Evolutionary conservation across 64 coral and sea anemone species (phyloP).

Genomic region (Montipora capricornis): DNA sequence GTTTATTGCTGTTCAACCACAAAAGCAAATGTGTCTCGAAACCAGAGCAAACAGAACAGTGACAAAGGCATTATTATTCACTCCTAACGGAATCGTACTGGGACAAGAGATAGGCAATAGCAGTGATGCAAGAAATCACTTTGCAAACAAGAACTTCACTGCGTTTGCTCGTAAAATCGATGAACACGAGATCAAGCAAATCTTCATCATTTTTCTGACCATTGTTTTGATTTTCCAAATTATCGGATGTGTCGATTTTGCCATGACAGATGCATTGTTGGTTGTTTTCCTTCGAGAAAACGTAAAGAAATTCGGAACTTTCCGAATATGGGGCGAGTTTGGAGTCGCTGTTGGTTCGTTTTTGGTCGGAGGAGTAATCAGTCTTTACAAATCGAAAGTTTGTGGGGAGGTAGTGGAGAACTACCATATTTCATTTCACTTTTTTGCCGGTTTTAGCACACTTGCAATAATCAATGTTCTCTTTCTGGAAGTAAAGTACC

Average conservation of each 20-base stretch:
- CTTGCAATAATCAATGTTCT: constrained; percentile 28
- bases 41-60: constrained; percentile 34
- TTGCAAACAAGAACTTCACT: background rate
- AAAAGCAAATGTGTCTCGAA: constrained; percentile 56
- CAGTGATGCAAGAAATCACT: background rate
- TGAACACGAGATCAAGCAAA: background rate
- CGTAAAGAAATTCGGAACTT: constrained; percentile 42
- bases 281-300: constrained; percentile 48
- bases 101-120: background rate
- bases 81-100: background rate
- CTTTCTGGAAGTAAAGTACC: constrained; percentile 38
- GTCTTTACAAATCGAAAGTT: constrained; percentile 34
- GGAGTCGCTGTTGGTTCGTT: constrained; percentile 50
- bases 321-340: constrained; percentile 64
- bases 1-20: constrained; percentile 59
- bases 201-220: constrained; percentile 33
- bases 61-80: constrained; percentile 25
- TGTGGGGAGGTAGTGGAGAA: constrained; percentile 61
- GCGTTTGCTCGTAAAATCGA: background rate
- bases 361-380: constrained; percentile 63
- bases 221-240: constrained; percentile 32
- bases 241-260: constrained; percentile 48
- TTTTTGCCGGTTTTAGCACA: constrained; percentile 66
- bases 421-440: constrained; percentile 74
- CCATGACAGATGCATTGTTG: constrained; percentile 40